Base-by-base conservation (phyloP, 2,888 invertebrate species). In the Ariolimax columbianus region DNA sequence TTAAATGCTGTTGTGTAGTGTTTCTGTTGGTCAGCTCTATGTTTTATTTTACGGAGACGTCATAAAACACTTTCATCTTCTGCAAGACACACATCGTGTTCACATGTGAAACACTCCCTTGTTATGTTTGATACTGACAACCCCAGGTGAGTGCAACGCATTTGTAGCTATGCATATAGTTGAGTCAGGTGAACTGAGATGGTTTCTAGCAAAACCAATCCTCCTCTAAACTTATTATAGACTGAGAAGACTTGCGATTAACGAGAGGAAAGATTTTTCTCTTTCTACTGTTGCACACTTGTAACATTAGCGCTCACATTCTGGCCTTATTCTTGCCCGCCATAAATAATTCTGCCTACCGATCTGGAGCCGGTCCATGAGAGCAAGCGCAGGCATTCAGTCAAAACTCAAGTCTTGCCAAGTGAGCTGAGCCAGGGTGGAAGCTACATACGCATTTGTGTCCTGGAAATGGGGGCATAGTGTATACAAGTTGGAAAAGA, bases 351-450 rank as follows among this genome's bases (percentile, higher is more conserved):
- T 68, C 9, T 11, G 19, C 33, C 23, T 30, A 6, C 63, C 63
- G 26, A 63, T 23, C 43, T 77, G 72, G 72, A 72, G 6, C 40
- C 40, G 40, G 26, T 38, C 72, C 72, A 72, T 38, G 72, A 40
- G 72, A 72, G 72, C 40, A n/a, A 40, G 40, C 6, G 40, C 38
- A 72, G 72, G 72, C n/a, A 72, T 72, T 38, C 72, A 72, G 72
- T 72, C 72, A 72, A 72, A 72, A 72, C 40, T 72, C 72, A 26
- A 26, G 40, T 40, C 19, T 2, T 26, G 40, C 40, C 38, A 40
- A 40, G 23, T 2, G 36, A 36, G 33, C 6, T 2, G 2, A 30
- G 6, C 17, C 2, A 26, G n/a, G 40, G 72, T 19, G 7, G 33
- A 30, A 26, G 2, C 4, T 40, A 72, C 11, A 72, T 38, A 2